Evolutionary conservation across 30 jellyfish, hydroid and myxozoan species (phyloP).

Genomic region (Pseudorhiza aurosa): DNA sequence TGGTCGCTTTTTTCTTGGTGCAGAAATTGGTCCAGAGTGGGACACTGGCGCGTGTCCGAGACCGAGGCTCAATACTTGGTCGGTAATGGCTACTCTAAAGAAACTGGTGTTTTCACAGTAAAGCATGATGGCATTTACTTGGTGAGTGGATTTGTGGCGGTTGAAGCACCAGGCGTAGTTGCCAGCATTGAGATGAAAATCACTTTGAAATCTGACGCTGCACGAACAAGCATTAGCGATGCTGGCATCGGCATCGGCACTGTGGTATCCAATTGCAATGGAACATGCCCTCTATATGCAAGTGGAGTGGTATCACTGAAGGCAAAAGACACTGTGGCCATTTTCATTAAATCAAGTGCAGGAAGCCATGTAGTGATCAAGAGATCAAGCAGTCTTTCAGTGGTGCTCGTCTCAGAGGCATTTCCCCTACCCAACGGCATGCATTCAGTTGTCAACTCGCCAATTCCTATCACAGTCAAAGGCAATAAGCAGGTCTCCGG

Average conservation of each 20-base stretch:
- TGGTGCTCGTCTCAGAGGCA: slow-evolving; percentile 43
- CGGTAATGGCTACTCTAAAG: slow-evolving; percentile 48
- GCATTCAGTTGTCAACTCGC: slow-evolving; percentile 26
- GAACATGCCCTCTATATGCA: slow-evolving; percentile 50
- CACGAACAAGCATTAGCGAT: neutral
- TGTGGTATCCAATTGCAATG: slow-evolving; percentile 44
- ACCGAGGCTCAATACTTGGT: slow-evolving; percentile 32
- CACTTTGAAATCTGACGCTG: slow-evolving; percentile 66
- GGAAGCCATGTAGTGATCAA: neutral
- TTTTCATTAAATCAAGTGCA: slow-evolving; percentile 57
- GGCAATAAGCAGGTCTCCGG: slow-evolving; percentile 77
- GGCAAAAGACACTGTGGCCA: slow-evolving; percentile 62
- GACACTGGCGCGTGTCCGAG: slow-evolving; percentile 28
- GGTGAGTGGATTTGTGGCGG: slow-evolving; percentile 43
- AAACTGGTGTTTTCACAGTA: slow-evolving; percentile 70
- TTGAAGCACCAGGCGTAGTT: slow-evolving; percentile 7
- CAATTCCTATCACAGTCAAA: slow-evolving; percentile 21
- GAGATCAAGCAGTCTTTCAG: slow-evolving; percentile 47
- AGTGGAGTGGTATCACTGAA: slow-evolving; percentile 47
- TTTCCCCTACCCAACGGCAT: slow-evolving; percentile 80
- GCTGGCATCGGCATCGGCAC: slow-evolving; percentile 58
- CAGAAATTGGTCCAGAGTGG: slow-evolving; percentile 72
- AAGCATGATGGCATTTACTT: slow-evolving; percentile 58
- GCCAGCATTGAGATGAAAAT: slow-evolving; percentile 39
- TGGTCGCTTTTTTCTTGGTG: too few species aligned